Percentiles rank a stretch among this genome's conserved stretches.
phyloP scores from a whole-genome alignment of 2,888 invertebrate species.

The Mechanitis messenoides region DNA sequence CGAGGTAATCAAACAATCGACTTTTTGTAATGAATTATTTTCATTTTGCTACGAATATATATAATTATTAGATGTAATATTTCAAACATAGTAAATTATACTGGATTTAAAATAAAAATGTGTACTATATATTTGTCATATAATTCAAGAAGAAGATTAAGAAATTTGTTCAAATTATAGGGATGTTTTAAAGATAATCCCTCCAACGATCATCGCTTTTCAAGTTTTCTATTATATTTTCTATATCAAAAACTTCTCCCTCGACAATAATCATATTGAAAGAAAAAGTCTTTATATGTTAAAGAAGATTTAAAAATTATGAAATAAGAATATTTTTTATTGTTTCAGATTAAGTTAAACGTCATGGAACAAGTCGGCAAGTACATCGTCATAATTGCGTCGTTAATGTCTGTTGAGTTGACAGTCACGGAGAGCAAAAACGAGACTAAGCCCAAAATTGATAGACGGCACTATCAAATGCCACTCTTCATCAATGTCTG shows the following conservation, averaged over 20 bases:
- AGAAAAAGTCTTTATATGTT: background rate
- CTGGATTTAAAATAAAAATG: no score
- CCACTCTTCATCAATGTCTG: slow-evolving; percentile 67
- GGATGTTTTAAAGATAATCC: background rate
- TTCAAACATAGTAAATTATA: no score
- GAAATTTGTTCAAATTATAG: no score
- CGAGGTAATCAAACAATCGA: no score
- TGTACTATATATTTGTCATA: no score
- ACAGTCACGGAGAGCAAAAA: slow-evolving; percentile 63
- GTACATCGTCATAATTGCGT: slow-evolving; percentile 61
- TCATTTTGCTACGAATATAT: no score
- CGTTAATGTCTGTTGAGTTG: slow-evolving; percentile 61
- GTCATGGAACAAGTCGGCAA: slow-evolving; percentile 59
- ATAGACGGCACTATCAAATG: slow-evolving; percentile 55
- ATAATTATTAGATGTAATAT: no score
- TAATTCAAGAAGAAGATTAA: no score
- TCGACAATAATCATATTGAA: background rate
- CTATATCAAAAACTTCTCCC: background rate
- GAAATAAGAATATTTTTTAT: slow-evolving; percentile 21
- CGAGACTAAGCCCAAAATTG: slow-evolving; percentile 54
- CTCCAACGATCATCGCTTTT: background rate
- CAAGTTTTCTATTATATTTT: slow-evolving; percentile 9
- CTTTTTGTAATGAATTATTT: no score
- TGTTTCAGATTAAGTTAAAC: slow-evolving; percentile 46
- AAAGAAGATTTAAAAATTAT: slow-evolving; percentile 3